A percentile compares a stretch with the other conserved stretches of the same genome.
Evolutionary conservation across 2,888 invertebrate genomes (phyloP).

Genomic region (Trichogramma evanescens): DNA sequence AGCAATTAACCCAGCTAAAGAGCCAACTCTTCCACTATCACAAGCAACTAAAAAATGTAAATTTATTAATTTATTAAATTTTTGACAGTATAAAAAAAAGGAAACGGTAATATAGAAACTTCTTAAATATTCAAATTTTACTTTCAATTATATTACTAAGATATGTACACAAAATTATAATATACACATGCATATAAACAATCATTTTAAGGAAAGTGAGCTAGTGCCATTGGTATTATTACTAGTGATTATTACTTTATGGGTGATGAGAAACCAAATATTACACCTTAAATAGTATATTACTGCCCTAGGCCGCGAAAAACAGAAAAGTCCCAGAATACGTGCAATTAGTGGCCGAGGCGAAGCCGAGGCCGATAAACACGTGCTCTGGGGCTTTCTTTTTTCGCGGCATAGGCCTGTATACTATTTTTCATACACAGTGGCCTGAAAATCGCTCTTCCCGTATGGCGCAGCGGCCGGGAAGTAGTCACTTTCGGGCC

Average conservation of each 20-base stretch:
- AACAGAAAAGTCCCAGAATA: too few species aligned
- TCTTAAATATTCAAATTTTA: not conserved
- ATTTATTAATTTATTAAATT: not conserved
- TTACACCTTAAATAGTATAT: not conserved
- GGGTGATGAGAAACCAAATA: conserved; percentile 25
- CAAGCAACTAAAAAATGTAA: conserved; percentile 49
- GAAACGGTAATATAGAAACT: not conserved
- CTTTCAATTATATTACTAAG: conserved; percentile 1
- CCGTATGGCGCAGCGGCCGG: too few species aligned
- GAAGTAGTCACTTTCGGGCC: too few species aligned
- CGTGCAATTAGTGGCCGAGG: too few species aligned
- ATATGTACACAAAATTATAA: not conserved
- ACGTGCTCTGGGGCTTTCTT: too few species aligned
- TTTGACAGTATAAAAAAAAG: conserved; percentile 1
- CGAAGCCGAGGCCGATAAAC: too few species aligned
- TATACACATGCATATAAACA: not conserved
- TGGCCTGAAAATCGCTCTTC: too few species aligned
- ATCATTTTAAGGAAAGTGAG: conserved; percentile 8
- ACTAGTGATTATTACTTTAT: conserved; percentile 9
- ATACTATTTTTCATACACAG: too few species aligned
- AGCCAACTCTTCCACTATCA: conserved; percentile 49
- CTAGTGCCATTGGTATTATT: conserved; percentile 16
- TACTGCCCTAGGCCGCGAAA: too few species aligned
- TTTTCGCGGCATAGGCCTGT: too few species aligned
- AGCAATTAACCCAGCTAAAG: conserved; percentile 38